Evolutionary conservation across 2,113 vertebrate species (phyloP), one percentile per base, ranked within the genome.

Genomic region (Danionella cerebrum): DNA sequence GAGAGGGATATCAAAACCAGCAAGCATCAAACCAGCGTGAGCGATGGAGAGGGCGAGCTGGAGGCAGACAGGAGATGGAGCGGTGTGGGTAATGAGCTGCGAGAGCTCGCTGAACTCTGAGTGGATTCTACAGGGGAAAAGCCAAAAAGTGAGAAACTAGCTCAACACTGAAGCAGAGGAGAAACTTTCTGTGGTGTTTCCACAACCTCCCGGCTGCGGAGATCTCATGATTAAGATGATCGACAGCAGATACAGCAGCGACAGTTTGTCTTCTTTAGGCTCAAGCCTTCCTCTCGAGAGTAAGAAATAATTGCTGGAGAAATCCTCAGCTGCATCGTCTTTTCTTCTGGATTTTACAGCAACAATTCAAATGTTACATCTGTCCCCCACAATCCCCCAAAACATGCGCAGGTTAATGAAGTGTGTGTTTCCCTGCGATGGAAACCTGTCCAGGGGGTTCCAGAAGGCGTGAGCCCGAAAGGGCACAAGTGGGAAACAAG

Each of bases 21-120:
- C 48, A 50, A 39, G 45, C 36, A 60, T 63, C 29, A 63, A 70
- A 53, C 21, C 47, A 33, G 36, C 7, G 33, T 36, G 58, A 44
- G 60, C 7, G 48, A 21, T 41, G 27, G 63, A 41, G 48, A 42
- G 31, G 41, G 27, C 11, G n/a, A n/a, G 38, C 53, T 51, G 19
- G 45, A 65, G 72, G 39, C 19, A 60, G 31, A 47, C 1, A 42
- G 27, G 16, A 33, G 10, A 33, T 1, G 3, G 14, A 33, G 25
- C 29, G 21, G 13, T 57, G 54, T 13, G 29, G 19, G 38, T 58
- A 55, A 44, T 22, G 51, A 27, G 18, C 38, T 38, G 16, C 45
- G 39, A 50, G 27, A 25, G n/a, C 38, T 36, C 55, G 12, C 25
- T 9, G 14, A 59, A 59, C 19, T 58, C 24, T 14, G 19, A 39